Conservation (phyloP, 2,888 invertebrate genomes). For the Latrodectus elegans region DNA sequence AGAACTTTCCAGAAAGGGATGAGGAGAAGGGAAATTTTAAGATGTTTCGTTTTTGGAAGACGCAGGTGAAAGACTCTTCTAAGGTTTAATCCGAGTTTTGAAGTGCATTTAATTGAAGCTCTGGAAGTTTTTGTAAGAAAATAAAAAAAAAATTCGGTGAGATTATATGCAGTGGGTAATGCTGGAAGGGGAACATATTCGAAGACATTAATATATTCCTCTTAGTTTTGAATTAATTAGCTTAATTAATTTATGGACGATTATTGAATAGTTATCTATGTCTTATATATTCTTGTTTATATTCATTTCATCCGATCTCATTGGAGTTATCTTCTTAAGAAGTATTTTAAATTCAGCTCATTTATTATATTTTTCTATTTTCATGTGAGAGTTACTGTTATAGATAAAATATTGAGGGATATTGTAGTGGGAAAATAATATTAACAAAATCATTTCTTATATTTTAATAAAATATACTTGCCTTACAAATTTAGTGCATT, state of each 20-base stretch:
- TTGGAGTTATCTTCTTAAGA: no score
- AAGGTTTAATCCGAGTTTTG: slow-evolving; percentile 9
- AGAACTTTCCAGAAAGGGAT: not conserved
- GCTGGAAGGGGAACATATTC: not conserved
- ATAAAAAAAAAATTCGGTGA: not conserved
- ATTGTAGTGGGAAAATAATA: no score
- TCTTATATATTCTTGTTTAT: no score
- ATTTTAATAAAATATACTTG: no score
- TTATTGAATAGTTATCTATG: not conserved
- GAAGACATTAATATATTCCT: not conserved
- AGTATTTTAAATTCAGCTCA: no score
- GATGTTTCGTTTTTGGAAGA: slow-evolving; percentile 15
- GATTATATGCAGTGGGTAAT: not conserved
- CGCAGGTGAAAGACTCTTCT: not conserved
- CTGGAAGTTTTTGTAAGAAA: slow-evolving; percentile 3
- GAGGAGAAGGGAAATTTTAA: not conserved
- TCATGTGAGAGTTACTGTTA: no score
- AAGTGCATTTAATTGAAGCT: slow-evolving; percentile 43
- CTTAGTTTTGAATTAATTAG: not conserved
- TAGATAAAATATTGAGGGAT: no score
- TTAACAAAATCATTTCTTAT: no score
- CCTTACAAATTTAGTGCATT: no score
- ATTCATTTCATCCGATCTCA: no score
- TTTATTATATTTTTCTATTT: no score
- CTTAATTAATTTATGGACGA: not conserved